Evolutionary conservation across 1,140 invertebrate genomes (phyloP).

Genomic region (Aphelenchoides avenae): DNA sequence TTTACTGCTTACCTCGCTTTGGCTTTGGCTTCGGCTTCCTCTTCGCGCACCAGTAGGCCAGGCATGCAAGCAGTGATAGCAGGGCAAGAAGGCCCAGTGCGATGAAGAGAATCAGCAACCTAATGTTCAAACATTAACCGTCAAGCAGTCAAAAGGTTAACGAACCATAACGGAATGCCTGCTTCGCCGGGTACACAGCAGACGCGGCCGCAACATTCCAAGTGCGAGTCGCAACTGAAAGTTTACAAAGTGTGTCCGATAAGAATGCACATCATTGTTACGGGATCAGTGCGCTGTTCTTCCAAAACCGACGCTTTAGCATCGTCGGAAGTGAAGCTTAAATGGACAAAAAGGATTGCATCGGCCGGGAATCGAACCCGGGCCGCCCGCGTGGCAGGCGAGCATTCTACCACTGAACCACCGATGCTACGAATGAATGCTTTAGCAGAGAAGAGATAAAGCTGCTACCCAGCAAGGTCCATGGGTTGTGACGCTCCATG

Average conservation of each 20-base stretch:
- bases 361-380: background rate
- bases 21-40: conserved; percentile 49
- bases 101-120: conserved; percentile 50
- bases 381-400: no score
- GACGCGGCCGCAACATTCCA: conserved; percentile 42
- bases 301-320: background rate
- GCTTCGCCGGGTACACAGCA: conserved; percentile 40
- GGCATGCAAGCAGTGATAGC: conserved; percentile 25
- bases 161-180: conserved; percentile 41
- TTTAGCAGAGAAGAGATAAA: no score
- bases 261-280: conserved; percentile 4
- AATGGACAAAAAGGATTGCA: conserved; percentile 7
- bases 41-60: conserved; percentile 42
- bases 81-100: conserved; percentile 41
- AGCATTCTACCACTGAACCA: no score
- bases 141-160: no score
- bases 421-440: no score
- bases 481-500: no score
- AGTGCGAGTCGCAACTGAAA: conserved; percentile 31
- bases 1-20: no score
- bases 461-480: no score
- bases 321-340: background rate
- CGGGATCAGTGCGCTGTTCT: background rate
- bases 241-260: conserved; percentile 4
- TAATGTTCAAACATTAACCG: conserved; percentile 29